Conservation (phyloP, 2,113 vertebrate genomes). For the Gobiocypris rarus region DNA sequence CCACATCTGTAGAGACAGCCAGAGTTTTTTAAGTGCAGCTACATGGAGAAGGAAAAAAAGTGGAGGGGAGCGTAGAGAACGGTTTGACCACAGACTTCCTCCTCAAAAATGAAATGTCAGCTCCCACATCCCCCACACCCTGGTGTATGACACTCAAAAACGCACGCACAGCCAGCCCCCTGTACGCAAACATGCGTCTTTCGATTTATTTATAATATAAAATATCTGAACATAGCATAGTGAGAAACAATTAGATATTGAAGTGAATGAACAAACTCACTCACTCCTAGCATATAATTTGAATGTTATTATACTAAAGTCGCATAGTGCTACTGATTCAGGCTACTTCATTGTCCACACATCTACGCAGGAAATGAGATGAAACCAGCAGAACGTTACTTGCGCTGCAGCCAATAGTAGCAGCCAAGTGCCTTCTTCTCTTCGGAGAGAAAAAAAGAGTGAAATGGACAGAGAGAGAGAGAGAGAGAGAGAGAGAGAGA, state of each 20-base stretch:
- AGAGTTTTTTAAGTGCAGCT: conserved; percentile 64
- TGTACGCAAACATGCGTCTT: neutral
- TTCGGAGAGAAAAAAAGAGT: conserved; percentile 12
- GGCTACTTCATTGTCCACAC: conserved; percentile 35
- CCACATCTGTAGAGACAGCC: conserved; percentile 68
- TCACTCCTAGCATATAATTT: conserved; percentile 13
- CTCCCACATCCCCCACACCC: conserved; percentile 69
- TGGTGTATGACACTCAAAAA: conserved; percentile 49
- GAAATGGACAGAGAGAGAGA: neutral
- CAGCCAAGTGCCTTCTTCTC: conserved; percentile 38
- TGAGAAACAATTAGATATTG: neutral
- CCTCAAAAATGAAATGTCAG: conserved; percentile 80
- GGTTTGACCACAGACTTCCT: conserved; percentile 93
- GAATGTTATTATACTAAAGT: conserved; percentile 19
- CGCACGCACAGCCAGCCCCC: neutral
- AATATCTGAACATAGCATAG: neutral
- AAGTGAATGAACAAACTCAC: neutral
- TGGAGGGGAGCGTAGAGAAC: conserved; percentile 79
- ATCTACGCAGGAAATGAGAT: conserved; percentile 50
- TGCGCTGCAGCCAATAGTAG: conserved; percentile 45
- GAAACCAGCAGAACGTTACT: conserved; percentile 49
- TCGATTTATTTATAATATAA: neutral
- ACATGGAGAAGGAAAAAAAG: conserved; percentile 73
- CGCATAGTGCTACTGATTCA: conserved; percentile 29
- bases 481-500: no score